Percentiles rank a stretch among this genome's conserved stretches.
phyloP scores from a whole-genome alignment of 2,888 invertebrate genomes.

The Orthosia cruda region DNA sequence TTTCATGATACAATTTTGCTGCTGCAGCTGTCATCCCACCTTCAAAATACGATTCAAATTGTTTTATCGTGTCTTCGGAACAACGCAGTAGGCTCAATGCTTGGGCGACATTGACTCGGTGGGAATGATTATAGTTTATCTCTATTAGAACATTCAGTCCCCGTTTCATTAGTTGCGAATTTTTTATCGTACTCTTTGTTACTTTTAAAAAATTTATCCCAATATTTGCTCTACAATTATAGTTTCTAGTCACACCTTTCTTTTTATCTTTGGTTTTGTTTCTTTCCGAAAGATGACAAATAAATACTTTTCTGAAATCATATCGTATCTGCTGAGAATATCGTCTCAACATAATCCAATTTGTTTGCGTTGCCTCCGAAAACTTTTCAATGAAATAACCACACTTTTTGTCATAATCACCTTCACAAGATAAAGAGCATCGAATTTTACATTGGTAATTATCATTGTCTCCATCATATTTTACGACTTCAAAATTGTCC shows the following conservation, averaged over 20 bases:
- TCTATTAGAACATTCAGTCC: conserved; percentile 57
- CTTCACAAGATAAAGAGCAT: conserved; percentile 36
- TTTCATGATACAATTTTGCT: conserved; percentile 54
- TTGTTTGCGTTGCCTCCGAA: conserved; percentile 43
- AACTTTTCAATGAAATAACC: conserved; percentile 38
- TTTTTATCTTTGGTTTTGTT: conserved; percentile 62
- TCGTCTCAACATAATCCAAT: conserved; percentile 51
- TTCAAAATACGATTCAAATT: conserved; percentile 60
- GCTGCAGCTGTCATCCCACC: conserved; percentile 60
- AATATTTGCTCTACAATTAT: conserved; percentile 44
- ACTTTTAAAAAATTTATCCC: conserved; percentile 52
- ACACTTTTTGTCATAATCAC: conserved; percentile 41
- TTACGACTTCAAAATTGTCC: too few relatives aligned
- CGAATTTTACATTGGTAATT: too few relatives aligned
- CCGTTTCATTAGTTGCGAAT: conserved; percentile 42
- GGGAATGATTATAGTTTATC: conserved; percentile 57
- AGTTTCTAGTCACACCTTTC: conserved; percentile 53
- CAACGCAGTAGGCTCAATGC: conserved; percentile 58
- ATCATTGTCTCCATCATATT: too few relatives aligned
- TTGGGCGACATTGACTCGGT: conserved; percentile 50
- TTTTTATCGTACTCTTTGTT: conserved; percentile 15
- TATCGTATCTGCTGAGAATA: conserved; percentile 27
- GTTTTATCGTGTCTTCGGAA: conserved; percentile 60
- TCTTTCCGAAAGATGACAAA: conserved; percentile 58
- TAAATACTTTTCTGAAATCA: conserved; percentile 33